phyloP scores from a whole-genome alignment of 1,140 invertebrate species.

The Drosophila equinoxialis region DNA sequence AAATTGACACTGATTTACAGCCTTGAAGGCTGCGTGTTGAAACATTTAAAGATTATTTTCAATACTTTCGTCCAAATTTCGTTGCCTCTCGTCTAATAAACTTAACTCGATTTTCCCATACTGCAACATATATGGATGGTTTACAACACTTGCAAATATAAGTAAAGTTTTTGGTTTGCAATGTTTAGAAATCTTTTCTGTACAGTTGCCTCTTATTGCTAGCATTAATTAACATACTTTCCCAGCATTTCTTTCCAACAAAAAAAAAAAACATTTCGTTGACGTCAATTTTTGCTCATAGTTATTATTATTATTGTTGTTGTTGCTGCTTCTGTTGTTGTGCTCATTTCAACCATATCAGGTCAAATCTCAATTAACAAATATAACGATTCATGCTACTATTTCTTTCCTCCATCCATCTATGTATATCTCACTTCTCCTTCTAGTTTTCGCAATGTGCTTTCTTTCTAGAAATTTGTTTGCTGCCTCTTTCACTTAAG shows the following conservation, averaged over 20 bases:
- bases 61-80: too few species aligned
- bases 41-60: too few species aligned
- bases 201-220: slow-evolving; percentile 37
- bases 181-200: background rate
- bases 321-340: slow-evolving; percentile 40
- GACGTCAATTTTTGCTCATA: slow-evolving; percentile 69
- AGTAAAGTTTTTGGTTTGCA: background rate
- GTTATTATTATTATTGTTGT: slow-evolving; percentile 29
- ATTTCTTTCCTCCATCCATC: slow-evolving; percentile 29
- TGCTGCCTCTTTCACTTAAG: slow-evolving; percentile 64
- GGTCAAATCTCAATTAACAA: slow-evolving; percentile 81
- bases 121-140: too few species aligned
- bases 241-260: slow-evolving; percentile 72
- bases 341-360: slow-evolving; percentile 76
- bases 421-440: background rate
- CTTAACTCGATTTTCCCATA: too few species aligned
- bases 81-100: too few species aligned
- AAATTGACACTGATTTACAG: too few species aligned
- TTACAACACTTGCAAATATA: too few species aligned
- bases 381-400: slow-evolving; percentile 76
- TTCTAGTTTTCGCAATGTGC: slow-evolving; percentile 22
- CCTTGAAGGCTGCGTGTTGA: too few species aligned
- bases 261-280: slow-evolving; percentile 50
- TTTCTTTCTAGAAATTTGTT: slow-evolving; percentile 39
- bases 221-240: slow-evolving; percentile 79